Evolutionary conservation across 2,888 invertebrate species (phyloP).

Genomic region (Rhagonycha fulva): DNA sequence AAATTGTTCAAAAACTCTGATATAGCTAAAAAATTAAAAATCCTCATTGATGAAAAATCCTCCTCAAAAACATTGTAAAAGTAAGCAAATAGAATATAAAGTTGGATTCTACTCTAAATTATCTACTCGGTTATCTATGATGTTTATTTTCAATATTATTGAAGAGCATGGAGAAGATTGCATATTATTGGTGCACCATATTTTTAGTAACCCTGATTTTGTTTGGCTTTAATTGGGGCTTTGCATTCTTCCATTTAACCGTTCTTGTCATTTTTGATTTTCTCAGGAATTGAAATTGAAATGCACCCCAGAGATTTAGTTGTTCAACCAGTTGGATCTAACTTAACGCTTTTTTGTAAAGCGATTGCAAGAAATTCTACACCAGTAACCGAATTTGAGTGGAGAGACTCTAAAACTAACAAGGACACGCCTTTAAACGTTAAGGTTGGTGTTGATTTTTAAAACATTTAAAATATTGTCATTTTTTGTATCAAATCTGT

Average conservation of each 20-base stretch:
- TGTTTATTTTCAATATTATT: too few relatives aligned
- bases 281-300: conserved; percentile 57
- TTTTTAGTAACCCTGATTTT: background rate
- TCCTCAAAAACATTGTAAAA: too few relatives aligned
- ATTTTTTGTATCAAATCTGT: too few relatives aligned
- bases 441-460: conserved; percentile 42
- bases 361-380: conserved; percentile 70
- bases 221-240: background rate
- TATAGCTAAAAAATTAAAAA: too few relatives aligned
- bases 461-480: background rate
- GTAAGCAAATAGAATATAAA: too few relatives aligned
- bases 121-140: too few relatives aligned
- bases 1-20: too few relatives aligned
- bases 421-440: conserved; percentile 44
- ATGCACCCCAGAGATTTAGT: conserved; percentile 75
- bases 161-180: background rate
- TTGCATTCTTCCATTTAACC: background rate
- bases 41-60: too few relatives aligned
- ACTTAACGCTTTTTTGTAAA: conserved; percentile 77
- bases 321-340: conserved; percentile 74
- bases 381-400: conserved; percentile 74
- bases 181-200: too few relatives aligned
- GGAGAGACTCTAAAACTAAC: conserved; percentile 71
- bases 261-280: background rate
- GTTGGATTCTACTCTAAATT: too few relatives aligned